These are phyloP conservation scores for Tachysurus fulvidraco DNA, from an alignment of 2,113 vertebrate genomes.

Conservation along the genomic window DNA sequence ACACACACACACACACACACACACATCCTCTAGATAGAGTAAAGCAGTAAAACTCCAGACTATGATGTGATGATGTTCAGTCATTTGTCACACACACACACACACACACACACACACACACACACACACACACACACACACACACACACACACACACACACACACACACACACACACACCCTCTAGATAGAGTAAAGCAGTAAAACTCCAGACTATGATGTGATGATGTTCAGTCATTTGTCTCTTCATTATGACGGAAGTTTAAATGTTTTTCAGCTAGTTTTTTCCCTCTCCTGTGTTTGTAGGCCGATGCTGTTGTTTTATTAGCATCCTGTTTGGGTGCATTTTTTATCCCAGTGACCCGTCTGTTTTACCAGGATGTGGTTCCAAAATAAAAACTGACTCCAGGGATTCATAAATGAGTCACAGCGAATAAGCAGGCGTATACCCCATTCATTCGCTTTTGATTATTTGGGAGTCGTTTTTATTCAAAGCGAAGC, in stretches of 20 bases:
- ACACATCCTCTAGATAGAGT: too few species aligned
- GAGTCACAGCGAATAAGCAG: conserved; percentile 32
- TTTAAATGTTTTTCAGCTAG: neutral
- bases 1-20: too few species aligned
- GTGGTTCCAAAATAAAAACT: conserved; percentile 30
- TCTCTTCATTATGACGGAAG: neutral
- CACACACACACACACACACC: too few species aligned
- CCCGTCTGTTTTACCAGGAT: conserved; percentile 21
- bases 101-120: too few species aligned
- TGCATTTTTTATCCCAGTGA: conserved; percentile 39
- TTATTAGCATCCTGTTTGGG: conserved; percentile 43
- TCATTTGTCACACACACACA: neutral
- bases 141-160: too few species aligned
- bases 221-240: neutral
- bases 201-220: neutral
- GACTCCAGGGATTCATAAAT: conserved; percentile 38
- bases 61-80: neutral
- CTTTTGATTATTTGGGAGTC: neutral
- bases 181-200: too few species aligned
- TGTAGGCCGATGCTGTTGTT: neutral
- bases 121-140: too few species aligned
- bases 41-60: too few species aligned
- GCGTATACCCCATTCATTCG: neutral
- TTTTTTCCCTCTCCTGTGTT: neutral
- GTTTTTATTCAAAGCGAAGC: neutral